A percentile compares a stretch with the other conserved stretches of the same genome.
Conservation (phyloP, 2,113 vertebrate genomes). For the Microcebus jonahi region DNA sequence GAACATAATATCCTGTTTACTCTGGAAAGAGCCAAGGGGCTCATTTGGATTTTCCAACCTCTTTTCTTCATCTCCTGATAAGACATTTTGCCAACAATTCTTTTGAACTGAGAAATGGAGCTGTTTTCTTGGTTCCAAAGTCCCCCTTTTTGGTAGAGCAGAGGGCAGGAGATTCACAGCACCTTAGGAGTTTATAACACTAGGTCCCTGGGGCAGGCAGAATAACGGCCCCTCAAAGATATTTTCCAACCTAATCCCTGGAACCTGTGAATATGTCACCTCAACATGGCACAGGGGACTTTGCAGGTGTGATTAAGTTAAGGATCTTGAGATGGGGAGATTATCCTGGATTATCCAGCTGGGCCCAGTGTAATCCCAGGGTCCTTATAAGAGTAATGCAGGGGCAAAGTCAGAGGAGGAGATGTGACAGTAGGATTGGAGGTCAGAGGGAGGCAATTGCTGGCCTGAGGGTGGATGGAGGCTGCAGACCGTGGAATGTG, state of each 20-base stretch:
- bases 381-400: background rate
- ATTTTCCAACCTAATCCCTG: rapidly evolving
- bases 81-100: background rate
- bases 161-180: background rate
- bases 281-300: background rate
- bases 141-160: background rate
- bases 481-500: background rate
- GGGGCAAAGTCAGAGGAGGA: background rate
- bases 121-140: background rate
- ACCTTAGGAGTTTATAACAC: background rate
- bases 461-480: background rate
- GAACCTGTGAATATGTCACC: background rate
- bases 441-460: background rate
- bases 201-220: background rate
- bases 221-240: background rate
- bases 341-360: background rate
- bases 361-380: background rate
- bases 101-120: background rate
- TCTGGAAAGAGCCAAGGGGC: background rate
- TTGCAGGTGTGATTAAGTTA: background rate
- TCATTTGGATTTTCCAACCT: background rate
- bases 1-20: background rate
- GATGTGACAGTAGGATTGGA: background rate
- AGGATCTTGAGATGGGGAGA: background rate
- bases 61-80: slow-evolving; percentile 6